Evolutionary conservation across 2,888 invertebrate genomes (phyloP), one percentile per base, ranked within the genome.

Genomic region (Crematogaster levior): DNA sequence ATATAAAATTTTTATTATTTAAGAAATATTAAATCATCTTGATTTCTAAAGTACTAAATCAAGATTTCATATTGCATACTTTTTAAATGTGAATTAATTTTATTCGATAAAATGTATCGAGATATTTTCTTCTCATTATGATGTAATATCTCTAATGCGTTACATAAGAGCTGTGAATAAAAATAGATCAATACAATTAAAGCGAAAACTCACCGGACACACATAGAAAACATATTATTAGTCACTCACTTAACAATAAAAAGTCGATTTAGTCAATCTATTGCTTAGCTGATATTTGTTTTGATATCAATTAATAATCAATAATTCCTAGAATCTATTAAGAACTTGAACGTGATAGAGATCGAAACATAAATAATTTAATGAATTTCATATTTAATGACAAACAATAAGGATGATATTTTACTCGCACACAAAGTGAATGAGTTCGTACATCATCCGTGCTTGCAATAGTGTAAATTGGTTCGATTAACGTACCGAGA

Each of bases 401-500:
- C 4, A 43, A 48, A 77, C 6, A 43, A 75, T 21, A 7, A 27
- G 10, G 6, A 65, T 27, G 12, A 65, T 56, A 15, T 43, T 46
- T 75, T 63, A 12, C 6, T 63, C 4, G 12, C 15, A 10, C 15
- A 21, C 15, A 53, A 9, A 51, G 65, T 51, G 21, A 7, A 53
- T 56, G 12, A 61, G 56, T 68, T 56, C 18, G 30, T 12, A 24
- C 27, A 43, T 12, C 34, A 24, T 24, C 18, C 21, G 27, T 65
- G 37, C 61, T 61, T 18, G 10, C 30, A 51, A 24, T 46, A 63
- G 61, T 63, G 75, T 63, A 81, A 81, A 81, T 81, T 81, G 77
- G 77, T 74, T 75, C 43, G 63, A 81, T 81, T 81, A 81, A 81
- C 61, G 77, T 56, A 56, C 63, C 30, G 40, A 81, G 81, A 81